phyloP scores from a whole-genome alignment of 2,797 vertebrate genomes.

The Nothura maculosa region DNA sequence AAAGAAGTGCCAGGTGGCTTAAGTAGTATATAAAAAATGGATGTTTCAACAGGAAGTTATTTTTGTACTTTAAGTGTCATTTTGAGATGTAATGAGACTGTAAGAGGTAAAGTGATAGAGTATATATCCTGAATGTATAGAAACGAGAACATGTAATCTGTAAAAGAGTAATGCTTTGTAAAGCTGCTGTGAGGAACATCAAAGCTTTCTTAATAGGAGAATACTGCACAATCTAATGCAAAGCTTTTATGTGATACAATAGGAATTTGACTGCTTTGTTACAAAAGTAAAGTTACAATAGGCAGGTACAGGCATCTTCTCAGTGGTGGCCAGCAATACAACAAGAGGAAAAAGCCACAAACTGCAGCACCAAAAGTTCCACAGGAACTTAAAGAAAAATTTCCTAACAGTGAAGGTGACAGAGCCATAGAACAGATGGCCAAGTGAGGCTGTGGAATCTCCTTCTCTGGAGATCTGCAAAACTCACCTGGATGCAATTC shows the following conservation, averaged over 20 bases:
- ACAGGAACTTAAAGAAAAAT: too few species aligned
- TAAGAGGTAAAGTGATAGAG: not conserved
- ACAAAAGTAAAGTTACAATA: not conserved
- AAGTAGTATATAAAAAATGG: not conserved
- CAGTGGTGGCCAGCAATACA: too few species aligned
- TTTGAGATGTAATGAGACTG: not conserved
- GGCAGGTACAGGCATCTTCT: not conserved
- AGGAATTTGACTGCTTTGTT: not conserved
- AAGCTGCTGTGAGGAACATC: not conserved
- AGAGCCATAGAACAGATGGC: too few species aligned
- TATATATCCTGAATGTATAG: not conserved
- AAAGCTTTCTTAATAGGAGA: not conserved
- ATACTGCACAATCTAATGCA: not conserved
- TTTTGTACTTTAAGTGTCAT: not conserved
- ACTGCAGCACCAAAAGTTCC: too few species aligned
- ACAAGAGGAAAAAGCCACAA: too few species aligned
- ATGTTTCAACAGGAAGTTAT: slow-evolving; percentile 15
- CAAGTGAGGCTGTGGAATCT: too few species aligned
- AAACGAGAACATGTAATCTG: not conserved
- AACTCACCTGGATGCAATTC: too few species aligned
- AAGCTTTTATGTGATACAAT: not conserved
- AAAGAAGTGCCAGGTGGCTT: not conserved
- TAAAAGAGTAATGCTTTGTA: not conserved
- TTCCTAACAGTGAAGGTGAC: too few species aligned
- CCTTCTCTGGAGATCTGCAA: too few species aligned